These are phyloP conservation scores for Xestia rhomboidea DNA, from an alignment of 2,888 invertebrate genomes.

Conservation along the genomic window DNA sequence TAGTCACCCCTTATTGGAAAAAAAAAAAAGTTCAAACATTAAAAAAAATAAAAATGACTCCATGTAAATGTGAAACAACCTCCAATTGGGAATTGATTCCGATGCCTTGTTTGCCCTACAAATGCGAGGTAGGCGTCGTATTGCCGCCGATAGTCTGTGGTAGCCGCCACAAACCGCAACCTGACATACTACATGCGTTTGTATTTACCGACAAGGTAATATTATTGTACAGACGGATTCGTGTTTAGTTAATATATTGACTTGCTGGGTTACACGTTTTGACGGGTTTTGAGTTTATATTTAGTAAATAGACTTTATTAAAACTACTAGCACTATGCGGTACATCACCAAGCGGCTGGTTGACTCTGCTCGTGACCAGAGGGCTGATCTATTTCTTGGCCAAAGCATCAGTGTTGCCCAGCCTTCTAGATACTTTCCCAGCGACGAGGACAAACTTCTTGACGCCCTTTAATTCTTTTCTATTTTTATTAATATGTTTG, in stretches of 20 bases:
- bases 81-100: constrained; percentile 68
- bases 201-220: constrained; percentile 47
- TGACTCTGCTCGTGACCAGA: background rate
- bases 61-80: constrained; percentile 20
- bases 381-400: background rate
- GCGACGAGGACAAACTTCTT: too few species aligned
- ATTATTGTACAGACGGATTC: constrained; percentile 41
- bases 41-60: background rate
- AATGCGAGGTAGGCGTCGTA: constrained; percentile 77
- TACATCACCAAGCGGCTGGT: background rate
- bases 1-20: background rate
- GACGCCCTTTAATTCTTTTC: too few species aligned
- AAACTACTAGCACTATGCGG: background rate
- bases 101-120: constrained; percentile 75
- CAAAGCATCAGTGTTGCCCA: background rate
- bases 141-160: constrained; percentile 83
- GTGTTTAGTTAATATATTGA: constrained; percentile 53
- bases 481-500: too few species aligned
- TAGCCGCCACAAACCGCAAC: constrained; percentile 82
- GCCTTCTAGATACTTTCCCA: too few species aligned
- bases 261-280: constrained; percentile 20
- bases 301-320: background rate
- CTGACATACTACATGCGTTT: constrained; percentile 71
- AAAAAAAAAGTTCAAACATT: background rate
- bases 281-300: background rate